phyloP scores from a whole-genome alignment of 2,888 invertebrate species.

The Eurytoma adleriae region DNA sequence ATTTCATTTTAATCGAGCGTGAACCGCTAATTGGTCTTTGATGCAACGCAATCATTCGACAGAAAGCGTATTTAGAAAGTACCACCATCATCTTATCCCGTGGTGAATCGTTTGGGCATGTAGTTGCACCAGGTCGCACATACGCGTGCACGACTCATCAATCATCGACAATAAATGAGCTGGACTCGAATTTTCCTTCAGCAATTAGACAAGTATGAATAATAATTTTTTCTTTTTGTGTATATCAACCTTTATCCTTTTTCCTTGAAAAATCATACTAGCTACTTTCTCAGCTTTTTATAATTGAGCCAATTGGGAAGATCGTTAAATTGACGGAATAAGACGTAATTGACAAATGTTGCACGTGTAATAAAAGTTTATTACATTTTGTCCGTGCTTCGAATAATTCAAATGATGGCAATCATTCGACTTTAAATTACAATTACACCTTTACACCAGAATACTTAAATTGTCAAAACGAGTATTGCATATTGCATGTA shows the following conservation, averaged over 20 bases:
- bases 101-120: background rate
- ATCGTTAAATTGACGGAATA: slow-evolving; percentile 13
- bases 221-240: background rate
- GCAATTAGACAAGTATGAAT: background rate
- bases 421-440: no score
- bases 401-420: background rate
- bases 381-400: background rate
- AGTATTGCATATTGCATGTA: no score
- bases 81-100: background rate
- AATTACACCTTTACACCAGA: no score
- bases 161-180: slow-evolving; percentile 38
- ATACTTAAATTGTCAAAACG: no score
- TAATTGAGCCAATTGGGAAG: slow-evolving; percentile 24
- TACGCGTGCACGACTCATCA: slow-evolving; percentile 5
- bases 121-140: no score
- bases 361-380: background rate
- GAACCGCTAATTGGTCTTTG: slow-evolving; percentile 38
- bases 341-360: slow-evolving; percentile 29
- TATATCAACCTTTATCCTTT: background rate
- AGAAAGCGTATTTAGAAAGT: slow-evolving; percentile 40
- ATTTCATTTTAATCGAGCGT: slow-evolving; percentile 47
- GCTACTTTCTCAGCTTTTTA: slow-evolving; percentile 16
- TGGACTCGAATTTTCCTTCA: slow-evolving; percentile 1
- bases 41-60: slow-evolving; percentile 36
- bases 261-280: background rate